These are phyloP conservation scores for Cryptotermes secundus DNA, from an alignment of 1,140 invertebrate genomes.

Conservation along the genomic window DNA sequence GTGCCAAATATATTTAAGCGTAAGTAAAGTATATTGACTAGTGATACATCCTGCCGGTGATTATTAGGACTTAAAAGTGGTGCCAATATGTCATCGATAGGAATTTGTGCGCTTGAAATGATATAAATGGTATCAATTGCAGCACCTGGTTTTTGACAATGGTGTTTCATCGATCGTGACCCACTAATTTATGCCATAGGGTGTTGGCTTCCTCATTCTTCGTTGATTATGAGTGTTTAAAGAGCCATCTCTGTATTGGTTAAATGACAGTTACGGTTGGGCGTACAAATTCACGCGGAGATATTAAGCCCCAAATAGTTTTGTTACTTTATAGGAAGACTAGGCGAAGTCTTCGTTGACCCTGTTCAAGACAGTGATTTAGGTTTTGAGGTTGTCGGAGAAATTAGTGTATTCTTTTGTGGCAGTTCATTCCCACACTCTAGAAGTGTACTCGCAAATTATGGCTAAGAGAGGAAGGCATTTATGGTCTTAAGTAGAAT, in stretches of 20 bases:
- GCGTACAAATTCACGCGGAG: too few species aligned
- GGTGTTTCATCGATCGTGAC: conserved; percentile 10
- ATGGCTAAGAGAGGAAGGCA: neutral
- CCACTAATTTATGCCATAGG: neutral
- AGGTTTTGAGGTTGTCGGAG: neutral
- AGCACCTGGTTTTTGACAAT: neutral
- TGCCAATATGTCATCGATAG: too few species aligned
- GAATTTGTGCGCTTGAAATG: neutral
- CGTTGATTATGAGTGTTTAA: too few species aligned
- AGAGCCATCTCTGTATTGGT: too few species aligned
- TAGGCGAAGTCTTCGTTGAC: too few species aligned
- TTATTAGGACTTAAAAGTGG: too few species aligned
- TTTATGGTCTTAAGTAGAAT: neutral
- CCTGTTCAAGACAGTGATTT: neutral
- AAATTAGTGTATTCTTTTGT: neutral
- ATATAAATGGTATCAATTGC: neutral
- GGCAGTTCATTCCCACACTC: neutral
- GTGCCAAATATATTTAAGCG: neutral
- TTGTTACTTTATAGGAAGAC: too few species aligned
- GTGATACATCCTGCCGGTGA: too few species aligned
- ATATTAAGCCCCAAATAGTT: too few species aligned
- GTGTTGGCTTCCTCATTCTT: neutral
- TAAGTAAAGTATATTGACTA: too few species aligned
- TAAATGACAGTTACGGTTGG: too few species aligned
- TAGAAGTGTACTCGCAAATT: neutral